Evolutionary conservation across 2,888 invertebrate species (phyloP), one percentile per base, ranked within the genome.

Genomic region (Xylota segnis): DNA sequence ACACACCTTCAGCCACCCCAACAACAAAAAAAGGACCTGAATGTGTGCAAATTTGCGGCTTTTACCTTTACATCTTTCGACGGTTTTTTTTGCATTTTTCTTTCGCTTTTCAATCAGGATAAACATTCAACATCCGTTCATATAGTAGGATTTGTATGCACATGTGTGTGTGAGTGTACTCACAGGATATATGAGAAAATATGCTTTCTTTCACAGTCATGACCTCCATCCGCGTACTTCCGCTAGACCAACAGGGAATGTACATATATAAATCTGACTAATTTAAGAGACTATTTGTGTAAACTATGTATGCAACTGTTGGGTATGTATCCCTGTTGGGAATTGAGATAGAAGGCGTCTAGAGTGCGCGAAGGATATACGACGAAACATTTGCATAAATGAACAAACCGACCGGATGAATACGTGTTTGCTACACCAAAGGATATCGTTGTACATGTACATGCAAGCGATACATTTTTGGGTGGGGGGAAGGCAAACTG

Each of bases 321-420:
- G 56, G 14, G 27, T 23, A 23, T 59, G 50, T 29, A 27, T 59
- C n/a, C 43, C 10, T 54, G 54, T 45, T 23, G 23, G 3, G 23
- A 23, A 23, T 23, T 14, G 58, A 47, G 56, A 58, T 70, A 58
- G 14, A 23, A 9, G 34, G 14, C 5, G 6, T 40, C 18, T 16
- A 18, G n/a, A n/a, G 14, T 37, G 29, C 9, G 70, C 16, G 45
- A 56, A 4, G 70, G 43, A 18, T 45, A 40, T 40, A 45, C 27
- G 58, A 66, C 14, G 18, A 61, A 54, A 58, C 72, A 59, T 83
- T 77, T 83, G 61, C 83, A 77, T 83, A 72, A 77, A 77, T 61
- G 72, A 78, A 83, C 66, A 56, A 10, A 71, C 68, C 52, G 23
- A 76, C 32, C 58, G 66, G 40, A 76, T 76, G 68, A 76, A 59